These are phyloP conservation scores for Papilio demoleus DNA, from an alignment of 2,888 invertebrate genomes.

Conservation along the genomic window DNA sequence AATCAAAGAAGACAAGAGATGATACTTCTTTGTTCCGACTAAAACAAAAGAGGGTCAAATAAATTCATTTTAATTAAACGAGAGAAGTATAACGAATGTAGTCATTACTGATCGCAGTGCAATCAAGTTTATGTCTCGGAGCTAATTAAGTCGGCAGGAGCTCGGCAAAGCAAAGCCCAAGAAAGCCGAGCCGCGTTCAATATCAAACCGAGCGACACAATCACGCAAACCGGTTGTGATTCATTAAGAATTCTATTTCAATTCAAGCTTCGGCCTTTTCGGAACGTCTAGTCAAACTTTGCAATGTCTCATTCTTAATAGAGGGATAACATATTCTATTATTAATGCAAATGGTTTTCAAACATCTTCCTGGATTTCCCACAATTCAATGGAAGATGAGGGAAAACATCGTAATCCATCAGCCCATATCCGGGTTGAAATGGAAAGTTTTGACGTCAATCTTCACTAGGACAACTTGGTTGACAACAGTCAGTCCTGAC, in stretches of 20 bases:
- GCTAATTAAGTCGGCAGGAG: slow-evolving; percentile 32
- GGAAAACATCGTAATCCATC: no score
- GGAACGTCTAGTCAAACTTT: slow-evolving; percentile 9
- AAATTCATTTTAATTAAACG: slow-evolving; percentile 12
- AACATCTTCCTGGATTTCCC: no score
- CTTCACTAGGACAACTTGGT: no score
- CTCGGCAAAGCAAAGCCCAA: slow-evolving; percentile 31
- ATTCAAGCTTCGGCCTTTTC: slow-evolving; percentile 2
- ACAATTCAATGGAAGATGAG: no score
- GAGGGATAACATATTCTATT: neutral
- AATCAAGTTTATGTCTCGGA: slow-evolving; percentile 32
- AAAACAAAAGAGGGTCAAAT: neutral
- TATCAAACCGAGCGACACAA: slow-evolving; percentile 29
- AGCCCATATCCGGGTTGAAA: no score
- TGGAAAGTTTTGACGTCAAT: no score
- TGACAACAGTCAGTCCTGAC: no score
- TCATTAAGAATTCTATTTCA: slow-evolving; percentile 38
- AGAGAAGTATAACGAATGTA: slow-evolving; percentile 1
- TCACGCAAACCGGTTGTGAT: slow-evolving; percentile 32
- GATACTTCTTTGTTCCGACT: no score
- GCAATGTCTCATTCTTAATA: slow-evolving; percentile 6
- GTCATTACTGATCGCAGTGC: slow-evolving; percentile 30
- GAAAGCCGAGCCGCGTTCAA: slow-evolving; percentile 18
- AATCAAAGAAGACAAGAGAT: no score
- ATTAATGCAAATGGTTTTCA: no score